Percentiles rank a stretch among this genome's conserved stretches.
phyloP scores from a whole-genome alignment of 2,888 invertebrate genomes.

The Seira ritae region DNA sequence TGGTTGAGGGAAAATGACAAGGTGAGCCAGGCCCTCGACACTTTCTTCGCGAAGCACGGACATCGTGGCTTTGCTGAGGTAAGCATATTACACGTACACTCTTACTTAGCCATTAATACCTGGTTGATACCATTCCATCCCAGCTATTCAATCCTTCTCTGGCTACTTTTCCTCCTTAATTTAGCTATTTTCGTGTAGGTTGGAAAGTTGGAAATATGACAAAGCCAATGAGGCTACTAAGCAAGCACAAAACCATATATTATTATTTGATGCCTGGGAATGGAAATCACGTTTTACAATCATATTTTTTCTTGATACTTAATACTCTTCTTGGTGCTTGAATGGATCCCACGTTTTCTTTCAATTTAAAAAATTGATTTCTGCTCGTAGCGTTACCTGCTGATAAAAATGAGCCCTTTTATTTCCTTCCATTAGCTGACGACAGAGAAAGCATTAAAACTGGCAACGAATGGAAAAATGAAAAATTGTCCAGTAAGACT shows the following conservation, averaged over 20 bases:
- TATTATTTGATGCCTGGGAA: no score
- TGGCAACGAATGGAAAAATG: neutral
- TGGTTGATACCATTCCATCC: no score
- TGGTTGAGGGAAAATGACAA: slow-evolving; percentile 80
- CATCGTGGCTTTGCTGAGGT: slow-evolving; percentile 80
- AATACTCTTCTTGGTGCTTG: no score
- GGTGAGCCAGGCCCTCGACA: slow-evolving; percentile 77
- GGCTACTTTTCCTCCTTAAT: neutral
- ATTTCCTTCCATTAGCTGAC: neutral
- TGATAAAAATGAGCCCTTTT: neutral
- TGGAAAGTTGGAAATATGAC: no score
- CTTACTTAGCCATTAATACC: slow-evolving; percentile 25
- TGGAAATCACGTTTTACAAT: neutral
- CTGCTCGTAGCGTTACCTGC: neutral
- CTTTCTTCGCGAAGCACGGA: slow-evolving; percentile 83
- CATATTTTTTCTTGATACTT: neutral
- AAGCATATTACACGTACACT: slow-evolving; percentile 18
- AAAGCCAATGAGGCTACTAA: no score
- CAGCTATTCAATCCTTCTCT: neutral
- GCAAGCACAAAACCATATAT: no score
- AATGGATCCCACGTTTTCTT: no score
- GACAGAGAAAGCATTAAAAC: neutral
- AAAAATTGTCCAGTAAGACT: neutral
- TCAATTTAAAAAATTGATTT: neutral
- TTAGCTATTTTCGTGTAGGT: neutral